Base-by-base conservation (phyloP, 2,888 invertebrate genomes). In the Tuberolachnus salignus region DNA sequence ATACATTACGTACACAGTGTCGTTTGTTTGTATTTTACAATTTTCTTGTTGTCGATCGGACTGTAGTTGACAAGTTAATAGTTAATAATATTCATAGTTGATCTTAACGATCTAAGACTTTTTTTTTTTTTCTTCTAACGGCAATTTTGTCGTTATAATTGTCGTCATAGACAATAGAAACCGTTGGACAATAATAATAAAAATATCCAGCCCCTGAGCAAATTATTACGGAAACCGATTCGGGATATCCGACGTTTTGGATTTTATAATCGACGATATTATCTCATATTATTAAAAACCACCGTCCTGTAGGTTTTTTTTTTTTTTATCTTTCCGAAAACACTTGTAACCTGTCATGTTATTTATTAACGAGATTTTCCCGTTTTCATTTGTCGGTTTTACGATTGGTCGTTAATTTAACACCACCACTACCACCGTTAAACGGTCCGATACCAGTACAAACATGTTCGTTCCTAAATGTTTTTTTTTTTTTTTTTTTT, bases 381-480 rank as follows among this genome's bases (percentile, higher is more conserved):
- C 44, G 23, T 46, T 73, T 59, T 73, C 61, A 61, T 61, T 72
- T 69, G 34, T 34, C 34, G 34, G 42, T 74, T n/a, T 74, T 42
- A 42, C 53, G 8, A 64, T 53, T 74, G 53, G 73, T 74, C 73
- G 64, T 74, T 74, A 51, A 53, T 46, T 26, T 4, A 34, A 34
- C 34, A 34, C 34, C 34, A 49, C 61, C 49, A 59, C n/a, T 34
- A 49, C 61, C 49, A 59, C n/a, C 34, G 61, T 72, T 61, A 26
- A 72, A 72, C 53, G 64, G 49, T 21, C 21, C 21, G 42, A 23
- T 21, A 53, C n/a, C 21, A 74, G 51, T 64, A 63, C 51, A 63
- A 73, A 72, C 21, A 64, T 44, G 16, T 74, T 51, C 21, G 73
- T 74, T 74, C 73, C 73, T 74, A 74, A 64, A 53, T 23, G 64